A percentile compares a stretch with the other conserved stretches of the same genome.
Evolutionary conservation across 2,888 invertebrate genomes (phyloP).

Genomic region (Gnatocerus cornutus): DNA sequence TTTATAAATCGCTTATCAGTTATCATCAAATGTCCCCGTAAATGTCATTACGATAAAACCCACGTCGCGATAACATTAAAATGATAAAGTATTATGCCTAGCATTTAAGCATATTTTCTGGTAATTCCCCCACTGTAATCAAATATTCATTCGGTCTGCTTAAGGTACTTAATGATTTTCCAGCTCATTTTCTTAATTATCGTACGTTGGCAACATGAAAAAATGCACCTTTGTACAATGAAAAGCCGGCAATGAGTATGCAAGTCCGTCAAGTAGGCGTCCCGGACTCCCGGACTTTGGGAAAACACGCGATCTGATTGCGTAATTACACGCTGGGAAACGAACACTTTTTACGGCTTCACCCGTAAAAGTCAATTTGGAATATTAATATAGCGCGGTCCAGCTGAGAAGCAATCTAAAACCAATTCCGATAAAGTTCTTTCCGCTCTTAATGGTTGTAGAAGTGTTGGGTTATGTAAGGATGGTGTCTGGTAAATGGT

Average conservation of each 20-base stretch:
- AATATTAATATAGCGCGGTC: constrained; percentile 44
- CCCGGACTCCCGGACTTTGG: constrained; percentile 58
- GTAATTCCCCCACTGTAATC: constrained; percentile 32
- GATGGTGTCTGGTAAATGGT: background rate
- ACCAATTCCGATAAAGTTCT: constrained; percentile 38
- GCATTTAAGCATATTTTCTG: constrained; percentile 37
- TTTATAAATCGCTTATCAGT: constrained; percentile 46
- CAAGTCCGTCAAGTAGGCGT: constrained; percentile 57
- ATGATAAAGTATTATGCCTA: constrained; percentile 45
- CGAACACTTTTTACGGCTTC: constrained; percentile 4
- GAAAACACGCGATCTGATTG: constrained; percentile 62
- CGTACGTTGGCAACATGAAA: constrained; percentile 1
- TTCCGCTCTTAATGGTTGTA: constrained; percentile 16
- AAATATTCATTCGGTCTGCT: constrained; percentile 42
- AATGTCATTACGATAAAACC: constrained; percentile 46
- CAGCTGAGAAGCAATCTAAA: constrained; percentile 45
- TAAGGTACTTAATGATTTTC: constrained; percentile 39
- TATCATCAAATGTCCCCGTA: constrained; percentile 31
- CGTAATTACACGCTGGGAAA: constrained; percentile 57
- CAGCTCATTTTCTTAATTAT: constrained; percentile 36
- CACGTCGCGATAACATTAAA: constrained; percentile 44
- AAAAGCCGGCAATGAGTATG: constrained; percentile 45
- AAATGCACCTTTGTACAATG: constrained; percentile 19
- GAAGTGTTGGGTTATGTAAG: constrained; percentile 3
- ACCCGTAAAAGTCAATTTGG: constrained; percentile 11